These are phyloP conservation scores for Leptopilina drosophilae DNA, from an alignment of 2,888 invertebrate species.

Conservation along the genomic window DNA sequence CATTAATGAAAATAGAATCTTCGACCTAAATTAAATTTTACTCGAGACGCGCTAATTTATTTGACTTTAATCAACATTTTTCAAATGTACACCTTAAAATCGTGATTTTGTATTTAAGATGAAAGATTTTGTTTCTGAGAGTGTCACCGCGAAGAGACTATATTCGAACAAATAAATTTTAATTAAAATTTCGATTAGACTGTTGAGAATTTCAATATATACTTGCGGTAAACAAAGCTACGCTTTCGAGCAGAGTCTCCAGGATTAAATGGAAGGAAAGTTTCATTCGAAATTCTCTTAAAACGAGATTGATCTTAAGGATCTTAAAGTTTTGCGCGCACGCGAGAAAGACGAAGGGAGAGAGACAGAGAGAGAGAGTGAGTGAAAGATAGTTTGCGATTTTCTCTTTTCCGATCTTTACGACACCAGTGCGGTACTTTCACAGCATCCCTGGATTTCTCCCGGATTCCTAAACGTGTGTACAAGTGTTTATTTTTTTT, in stretches of 20 bases:
- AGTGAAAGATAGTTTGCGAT: conserved; percentile 4
- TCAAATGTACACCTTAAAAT: too few relatives aligned
- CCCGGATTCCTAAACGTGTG: conserved; percentile 2
- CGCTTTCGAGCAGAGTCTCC: background rate
- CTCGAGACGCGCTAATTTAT: too few relatives aligned
- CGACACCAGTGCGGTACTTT: conserved; percentile 12
- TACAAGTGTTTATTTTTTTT: conserved; percentile 10
- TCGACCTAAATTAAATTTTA: too few relatives aligned
- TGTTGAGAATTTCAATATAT: conserved; percentile 17
- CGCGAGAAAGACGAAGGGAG: too few relatives aligned
- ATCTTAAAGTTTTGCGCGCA: conserved; percentile 24
- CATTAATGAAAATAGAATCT: too few relatives aligned
- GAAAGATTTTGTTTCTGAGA: background rate
- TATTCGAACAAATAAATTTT: conserved; percentile 15
- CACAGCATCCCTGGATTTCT: conserved; percentile 5
- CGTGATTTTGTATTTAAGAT: background rate
- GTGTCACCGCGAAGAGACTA: conserved; percentile 3
- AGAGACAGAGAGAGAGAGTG: too few relatives aligned
- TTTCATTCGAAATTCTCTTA: conserved; percentile 25
- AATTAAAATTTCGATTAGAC: conserved; percentile 4
- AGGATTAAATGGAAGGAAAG: conserved; percentile 19
- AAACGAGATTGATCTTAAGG: conserved; percentile 29
- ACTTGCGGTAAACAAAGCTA: conserved; percentile 18
- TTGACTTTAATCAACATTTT: too few relatives aligned
- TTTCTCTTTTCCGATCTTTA: conserved; percentile 30